Percentiles rank a stretch among this genome's conserved stretches.
phyloP scores from a whole-genome alignment of 23 tunicate species.

The Trididemnum miniatum region DNA sequence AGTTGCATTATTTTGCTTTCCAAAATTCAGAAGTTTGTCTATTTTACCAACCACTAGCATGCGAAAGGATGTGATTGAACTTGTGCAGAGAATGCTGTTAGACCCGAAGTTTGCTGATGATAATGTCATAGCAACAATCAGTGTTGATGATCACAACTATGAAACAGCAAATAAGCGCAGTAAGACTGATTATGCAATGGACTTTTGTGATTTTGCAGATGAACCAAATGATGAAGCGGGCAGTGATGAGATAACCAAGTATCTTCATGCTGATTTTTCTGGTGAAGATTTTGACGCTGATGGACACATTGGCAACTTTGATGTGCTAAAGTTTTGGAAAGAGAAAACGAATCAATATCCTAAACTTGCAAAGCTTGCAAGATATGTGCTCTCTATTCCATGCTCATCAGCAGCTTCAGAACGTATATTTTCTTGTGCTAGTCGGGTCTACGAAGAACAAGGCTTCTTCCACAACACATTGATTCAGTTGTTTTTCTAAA shows the following conservation, averaged over 20 bases:
- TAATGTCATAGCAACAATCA: not conserved
- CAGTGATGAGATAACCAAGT: not conserved
- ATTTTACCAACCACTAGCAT: not conserved
- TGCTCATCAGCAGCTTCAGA: too few species aligned
- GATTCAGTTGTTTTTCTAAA: too few species aligned
- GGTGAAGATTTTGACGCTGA: not conserved
- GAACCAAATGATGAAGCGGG: not conserved
- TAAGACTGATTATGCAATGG: constrained; percentile 21
- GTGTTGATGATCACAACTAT: not conserved
- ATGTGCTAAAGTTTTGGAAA: constrained; percentile 3
- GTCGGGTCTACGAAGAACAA: too few species aligned
- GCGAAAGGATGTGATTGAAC: not conserved
- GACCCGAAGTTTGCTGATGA: not conserved
- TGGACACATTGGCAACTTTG: not conserved
- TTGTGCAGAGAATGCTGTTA: not conserved
- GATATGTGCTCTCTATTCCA: too few species aligned
- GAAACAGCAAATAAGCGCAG: not conserved
- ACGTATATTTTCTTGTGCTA: too few species aligned
- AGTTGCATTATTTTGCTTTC: constrained; percentile 11
- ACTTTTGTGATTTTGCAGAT: constrained; percentile 10
- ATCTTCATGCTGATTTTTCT: not conserved
- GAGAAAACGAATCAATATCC: not conserved
- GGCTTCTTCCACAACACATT: too few species aligned
- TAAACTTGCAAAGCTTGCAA: too few species aligned
- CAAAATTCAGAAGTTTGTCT: constrained; percentile 28